Conservation (phyloP, 2,888 invertebrate species). For the Amphipoea lucens region DNA sequence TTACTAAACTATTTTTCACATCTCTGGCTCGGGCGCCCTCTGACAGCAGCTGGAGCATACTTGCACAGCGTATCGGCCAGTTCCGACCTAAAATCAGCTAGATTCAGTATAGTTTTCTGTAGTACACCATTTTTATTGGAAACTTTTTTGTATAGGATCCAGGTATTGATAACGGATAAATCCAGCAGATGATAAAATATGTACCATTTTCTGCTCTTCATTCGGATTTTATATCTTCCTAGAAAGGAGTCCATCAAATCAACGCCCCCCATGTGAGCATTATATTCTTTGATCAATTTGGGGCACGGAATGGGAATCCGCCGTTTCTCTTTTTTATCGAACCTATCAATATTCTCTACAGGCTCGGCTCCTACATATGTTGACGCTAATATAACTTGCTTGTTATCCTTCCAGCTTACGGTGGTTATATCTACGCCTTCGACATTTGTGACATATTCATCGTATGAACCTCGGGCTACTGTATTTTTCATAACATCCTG, state of each 20-base stretch:
- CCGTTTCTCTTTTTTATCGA: conserved; percentile 36
- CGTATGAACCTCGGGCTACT: conserved; percentile 46
- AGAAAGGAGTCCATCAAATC: conserved; percentile 47
- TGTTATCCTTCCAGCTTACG: conserved; percentile 59
- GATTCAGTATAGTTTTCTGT: conserved; percentile 50
- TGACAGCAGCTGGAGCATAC: conserved; percentile 53
- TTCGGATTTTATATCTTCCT: conserved; percentile 52
- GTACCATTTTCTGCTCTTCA: conserved; percentile 58
- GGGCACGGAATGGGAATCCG: conserved; percentile 15
- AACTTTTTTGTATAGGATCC: conserved; percentile 54
- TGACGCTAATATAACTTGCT: conserved; percentile 41
- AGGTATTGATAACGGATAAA: conserved; percentile 49
- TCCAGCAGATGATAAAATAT: conserved; percentile 56
- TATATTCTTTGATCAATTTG: conserved; percentile 52
- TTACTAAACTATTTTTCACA: too few species aligned
- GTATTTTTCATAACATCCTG: conserved; percentile 47
- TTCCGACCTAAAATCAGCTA: conserved; percentile 58
- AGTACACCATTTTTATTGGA: conserved; percentile 34
- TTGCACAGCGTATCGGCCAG: conserved; percentile 26
- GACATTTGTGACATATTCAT: conserved; percentile 55
- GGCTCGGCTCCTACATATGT: conserved; percentile 38
- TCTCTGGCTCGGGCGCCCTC: conserved; percentile 57
- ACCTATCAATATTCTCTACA: conserved; percentile 34
- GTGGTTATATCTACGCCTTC: conserved; percentile 51
- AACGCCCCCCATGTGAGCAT: conserved; percentile 33